Evolutionary conservation across 2,888 invertebrate genomes (phyloP).

Genomic region (Xestoiulus laeticollis): DNA sequence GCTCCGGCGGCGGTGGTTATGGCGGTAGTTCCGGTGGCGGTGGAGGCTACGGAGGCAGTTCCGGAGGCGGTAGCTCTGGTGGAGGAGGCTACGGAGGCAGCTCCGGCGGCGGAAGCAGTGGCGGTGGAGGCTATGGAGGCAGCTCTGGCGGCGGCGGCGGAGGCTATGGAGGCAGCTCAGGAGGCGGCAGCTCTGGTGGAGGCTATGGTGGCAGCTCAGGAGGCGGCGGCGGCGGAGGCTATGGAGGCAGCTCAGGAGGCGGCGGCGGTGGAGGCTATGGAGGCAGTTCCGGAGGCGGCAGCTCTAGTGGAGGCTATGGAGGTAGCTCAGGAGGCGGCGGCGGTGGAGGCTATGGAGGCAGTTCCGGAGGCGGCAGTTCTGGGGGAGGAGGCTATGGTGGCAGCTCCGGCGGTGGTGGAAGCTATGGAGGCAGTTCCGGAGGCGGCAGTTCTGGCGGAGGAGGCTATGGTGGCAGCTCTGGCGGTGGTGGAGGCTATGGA

Average conservation of each 20-base stretch:
- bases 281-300: conserved; percentile 24
- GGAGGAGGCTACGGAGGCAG: conserved; percentile 34
- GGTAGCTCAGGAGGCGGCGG: conserved; percentile 2
- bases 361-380: neutral
- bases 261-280: neutral
- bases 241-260: neutral
- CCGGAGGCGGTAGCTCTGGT: neutral
- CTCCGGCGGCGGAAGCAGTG: neutral
- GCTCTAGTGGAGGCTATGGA: neutral
- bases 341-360: neutral
- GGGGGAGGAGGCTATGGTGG: neutral
- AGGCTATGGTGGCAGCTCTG: neutral
- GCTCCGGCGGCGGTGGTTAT: neutral
- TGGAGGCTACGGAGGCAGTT: neutral
- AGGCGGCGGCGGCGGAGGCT: conserved; percentile 38
- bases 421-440: neutral
- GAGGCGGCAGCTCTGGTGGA: conserved; percentile 38
- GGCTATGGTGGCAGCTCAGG: neutral
- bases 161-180: conserved; percentile 11
- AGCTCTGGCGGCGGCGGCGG: conserved; percentile 36
- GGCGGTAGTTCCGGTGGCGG: neutral
- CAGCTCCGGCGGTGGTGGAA: neutral
- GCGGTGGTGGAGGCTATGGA: neutral
- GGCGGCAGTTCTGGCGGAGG: neutral
- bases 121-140: neutral